phyloP scores from a whole-genome alignment of 2,113 vertebrate species.

The Antidorcas marsupialis region DNA sequence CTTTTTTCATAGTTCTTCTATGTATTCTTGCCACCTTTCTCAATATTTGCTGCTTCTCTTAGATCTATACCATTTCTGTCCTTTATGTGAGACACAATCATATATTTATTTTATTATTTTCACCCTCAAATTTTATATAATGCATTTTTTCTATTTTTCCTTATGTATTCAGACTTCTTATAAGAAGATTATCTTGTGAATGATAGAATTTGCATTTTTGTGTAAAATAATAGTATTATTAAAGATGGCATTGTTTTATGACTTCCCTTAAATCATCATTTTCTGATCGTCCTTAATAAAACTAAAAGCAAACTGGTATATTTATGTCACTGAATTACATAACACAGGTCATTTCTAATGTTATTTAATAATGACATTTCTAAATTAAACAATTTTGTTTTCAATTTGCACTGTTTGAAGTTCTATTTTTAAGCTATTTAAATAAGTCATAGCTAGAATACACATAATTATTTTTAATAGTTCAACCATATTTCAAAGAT shows the following conservation, averaged over 20 bases:
- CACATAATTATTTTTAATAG: neutral
- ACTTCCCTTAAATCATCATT: neutral
- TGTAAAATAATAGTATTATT: neutral
- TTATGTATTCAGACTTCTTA: neutral
- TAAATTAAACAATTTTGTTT: neutral
- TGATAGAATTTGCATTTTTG: neutral
- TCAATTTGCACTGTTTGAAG: neutral
- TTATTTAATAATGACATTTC: neutral
- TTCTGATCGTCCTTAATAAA: neutral
- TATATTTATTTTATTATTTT: neutral
- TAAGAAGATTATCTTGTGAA: neutral
- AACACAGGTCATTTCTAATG: neutral
- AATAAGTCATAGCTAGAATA: neutral
- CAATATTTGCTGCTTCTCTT: neutral
- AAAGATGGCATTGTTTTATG: neutral
- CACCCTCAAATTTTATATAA: neutral
- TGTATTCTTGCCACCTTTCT: neutral
- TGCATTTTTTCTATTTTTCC: neutral
- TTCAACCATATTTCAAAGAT: neutral
- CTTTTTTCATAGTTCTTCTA: neutral
- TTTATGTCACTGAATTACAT: neutral
- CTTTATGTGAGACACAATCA: neutral
- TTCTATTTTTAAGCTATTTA: neutral
- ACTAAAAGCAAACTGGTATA: neutral
- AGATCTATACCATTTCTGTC: neutral